These are phyloP conservation scores for Lamellibrachia luymesi DNA, from an alignment of 1,140 invertebrate species.

Conservation along the genomic window DNA sequence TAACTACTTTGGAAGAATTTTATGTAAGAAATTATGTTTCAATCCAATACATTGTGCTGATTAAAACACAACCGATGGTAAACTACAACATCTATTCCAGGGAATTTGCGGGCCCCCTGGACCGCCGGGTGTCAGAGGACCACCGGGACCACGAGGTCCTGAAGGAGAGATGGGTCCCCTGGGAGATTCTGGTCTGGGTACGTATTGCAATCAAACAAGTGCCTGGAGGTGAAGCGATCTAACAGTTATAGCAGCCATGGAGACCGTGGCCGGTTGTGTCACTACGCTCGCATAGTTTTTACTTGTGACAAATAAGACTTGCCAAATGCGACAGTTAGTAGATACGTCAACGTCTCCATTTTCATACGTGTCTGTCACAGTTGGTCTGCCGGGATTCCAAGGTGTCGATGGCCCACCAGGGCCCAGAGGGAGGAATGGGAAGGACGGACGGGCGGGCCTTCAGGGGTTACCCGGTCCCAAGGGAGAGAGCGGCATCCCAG, in stretches of 20 bases:
- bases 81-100: too few relatives aligned
- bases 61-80: too few relatives aligned
- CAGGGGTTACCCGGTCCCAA: background rate
- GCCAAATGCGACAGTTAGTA: too few relatives aligned
- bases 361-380: background rate
- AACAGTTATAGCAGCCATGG: background rate
- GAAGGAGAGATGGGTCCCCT: background rate
- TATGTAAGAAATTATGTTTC: too few relatives aligned
- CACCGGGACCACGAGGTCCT: background rate
- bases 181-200: background rate
- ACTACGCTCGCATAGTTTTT: background rate
- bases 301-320: too few relatives aligned
- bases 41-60: too few relatives aligned
- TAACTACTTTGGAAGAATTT: background rate
- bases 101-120: slow-evolving; percentile 1
- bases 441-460: background rate
- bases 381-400: background rate
- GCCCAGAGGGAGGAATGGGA: background rate
- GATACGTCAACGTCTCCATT: too few relatives aligned
- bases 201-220: background rate
- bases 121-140: background rate
- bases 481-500: background rate
- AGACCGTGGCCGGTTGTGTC: too few relatives aligned
- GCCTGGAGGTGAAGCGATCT: background rate
- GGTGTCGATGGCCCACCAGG: background rate